Percentiles rank a stretch among this genome's conserved stretches.
Conservation (phyloP, 2,888 invertebrate genomes). For the Nomada hirtipes region DNA sequence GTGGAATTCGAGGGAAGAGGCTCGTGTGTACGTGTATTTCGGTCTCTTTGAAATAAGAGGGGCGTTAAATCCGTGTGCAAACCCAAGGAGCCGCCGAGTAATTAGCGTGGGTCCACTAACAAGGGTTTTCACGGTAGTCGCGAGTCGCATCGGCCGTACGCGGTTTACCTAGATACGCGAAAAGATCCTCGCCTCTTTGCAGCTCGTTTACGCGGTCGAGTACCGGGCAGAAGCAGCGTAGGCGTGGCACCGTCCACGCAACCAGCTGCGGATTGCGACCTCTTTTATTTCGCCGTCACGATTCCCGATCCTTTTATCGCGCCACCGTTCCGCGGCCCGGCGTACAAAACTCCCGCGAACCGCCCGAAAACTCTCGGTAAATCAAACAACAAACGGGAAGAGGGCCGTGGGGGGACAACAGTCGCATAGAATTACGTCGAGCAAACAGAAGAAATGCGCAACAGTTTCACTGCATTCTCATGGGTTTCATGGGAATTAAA, state of each 20-base stretch:
- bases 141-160: conserved; percentile 46
- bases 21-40: conserved; percentile 63
- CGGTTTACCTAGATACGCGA: conserved; percentile 71
- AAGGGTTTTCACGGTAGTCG: conserved; percentile 74
- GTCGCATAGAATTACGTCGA: conserved; percentile 6
- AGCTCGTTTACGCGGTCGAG: conserved; percentile 62
- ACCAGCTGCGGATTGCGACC: not conserved
- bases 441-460: conserved; percentile 22
- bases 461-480: conserved; percentile 46
- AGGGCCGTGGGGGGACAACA: not conserved
- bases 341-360: too few relatives aligned
- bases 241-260: conserved; percentile 60
- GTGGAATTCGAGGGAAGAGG: conserved; percentile 63
- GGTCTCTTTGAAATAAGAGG: conserved; percentile 76
- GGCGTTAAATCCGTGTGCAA: conserved; percentile 80
- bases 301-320: too few relatives aligned
- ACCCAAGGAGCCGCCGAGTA: conserved; percentile 76
- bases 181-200: conserved; percentile 63
- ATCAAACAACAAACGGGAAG: conserved; percentile 8
- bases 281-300: too few relatives aligned
- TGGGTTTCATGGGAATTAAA: conserved; percentile 74
- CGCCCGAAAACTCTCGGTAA: not conserved
- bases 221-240: conserved; percentile 33
- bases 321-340: not conserved
- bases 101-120: conserved; percentile 80